These are phyloP conservation scores for Arge pagana DNA, from an alignment of 2,888 invertebrate species.

Conservation along the genomic window DNA sequence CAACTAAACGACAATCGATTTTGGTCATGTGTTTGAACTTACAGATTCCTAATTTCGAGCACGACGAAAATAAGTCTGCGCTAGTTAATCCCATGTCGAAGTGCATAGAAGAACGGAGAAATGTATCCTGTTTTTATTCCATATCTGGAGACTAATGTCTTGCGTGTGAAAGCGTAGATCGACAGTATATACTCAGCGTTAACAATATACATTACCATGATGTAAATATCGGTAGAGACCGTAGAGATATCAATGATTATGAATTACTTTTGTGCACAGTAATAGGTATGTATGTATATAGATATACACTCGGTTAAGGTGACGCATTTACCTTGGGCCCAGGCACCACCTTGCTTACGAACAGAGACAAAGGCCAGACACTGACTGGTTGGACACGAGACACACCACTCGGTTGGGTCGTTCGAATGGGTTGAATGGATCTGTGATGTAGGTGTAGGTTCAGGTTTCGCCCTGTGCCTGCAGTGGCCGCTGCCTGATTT, in stretches of 20 bases:
- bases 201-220: constrained; percentile 10
- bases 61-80: constrained; percentile 31
- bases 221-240: constrained; percentile 18
- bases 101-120: constrained; percentile 14
- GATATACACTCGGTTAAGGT: constrained; percentile 59
- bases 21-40: constrained; percentile 1
- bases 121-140: too few relatives aligned
- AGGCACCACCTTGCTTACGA: constrained; percentile 58
- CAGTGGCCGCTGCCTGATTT: constrained; percentile 53
- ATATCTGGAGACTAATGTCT: too few relatives aligned
- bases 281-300: constrained; percentile 42
- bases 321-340: constrained; percentile 60
- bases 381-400: constrained; percentile 31
- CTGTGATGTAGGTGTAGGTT: constrained; percentile 33
- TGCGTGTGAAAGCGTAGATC: constrained; percentile 1
- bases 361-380: constrained; percentile 57
- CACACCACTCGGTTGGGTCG: constrained; percentile 54
- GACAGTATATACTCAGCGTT: background rate
- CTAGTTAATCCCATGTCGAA: constrained; percentile 6
- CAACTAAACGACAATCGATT: background rate
- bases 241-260: constrained; percentile 10
- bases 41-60: constrained; percentile 56
- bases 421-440: constrained; percentile 45
- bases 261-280: constrained; percentile 25
- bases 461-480: constrained; percentile 50